phyloP scores from a whole-genome alignment of 2,888 invertebrate genomes.

The Calameuta pallipes region DNA sequence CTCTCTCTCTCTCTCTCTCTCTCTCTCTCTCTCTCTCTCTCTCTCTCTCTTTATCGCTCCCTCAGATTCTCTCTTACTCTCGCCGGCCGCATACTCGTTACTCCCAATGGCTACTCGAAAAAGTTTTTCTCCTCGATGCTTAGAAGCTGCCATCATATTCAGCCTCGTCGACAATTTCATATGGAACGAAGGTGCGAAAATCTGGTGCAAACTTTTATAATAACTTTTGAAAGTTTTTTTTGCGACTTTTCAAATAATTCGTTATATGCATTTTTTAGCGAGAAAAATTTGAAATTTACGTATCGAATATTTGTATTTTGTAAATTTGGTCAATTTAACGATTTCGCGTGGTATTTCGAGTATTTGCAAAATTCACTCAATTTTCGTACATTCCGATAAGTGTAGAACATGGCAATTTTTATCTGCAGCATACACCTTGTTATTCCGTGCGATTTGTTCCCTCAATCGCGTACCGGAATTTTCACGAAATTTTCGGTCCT shows the following conservation, averaged over 20 bases:
- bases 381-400: not conserved
- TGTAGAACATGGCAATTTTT: not conserved
- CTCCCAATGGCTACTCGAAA: not conserved
- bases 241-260: not conserved
- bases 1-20: no score
- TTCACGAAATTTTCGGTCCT: not conserved
- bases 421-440: not conserved
- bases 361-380: not conserved
- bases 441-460: not conserved
- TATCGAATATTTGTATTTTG: no score
- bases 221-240: not conserved
- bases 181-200: not conserved
- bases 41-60: conserved; percentile 27
- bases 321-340: not conserved
- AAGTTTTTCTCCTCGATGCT: not conserved
- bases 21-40: conserved; percentile 23
- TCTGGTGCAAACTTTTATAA: not conserved
- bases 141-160: not conserved
- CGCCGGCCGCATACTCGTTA: not conserved
- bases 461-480: not conserved
- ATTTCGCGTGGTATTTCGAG: not conserved
- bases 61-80: not conserved
- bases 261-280: not conserved
- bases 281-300: not conserved
- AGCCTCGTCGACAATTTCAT: not conserved